These are phyloP conservation scores for Littorina saxatilis DNA, from an alignment of 1,140 invertebrate species.

Conservation along the genomic window DNA sequence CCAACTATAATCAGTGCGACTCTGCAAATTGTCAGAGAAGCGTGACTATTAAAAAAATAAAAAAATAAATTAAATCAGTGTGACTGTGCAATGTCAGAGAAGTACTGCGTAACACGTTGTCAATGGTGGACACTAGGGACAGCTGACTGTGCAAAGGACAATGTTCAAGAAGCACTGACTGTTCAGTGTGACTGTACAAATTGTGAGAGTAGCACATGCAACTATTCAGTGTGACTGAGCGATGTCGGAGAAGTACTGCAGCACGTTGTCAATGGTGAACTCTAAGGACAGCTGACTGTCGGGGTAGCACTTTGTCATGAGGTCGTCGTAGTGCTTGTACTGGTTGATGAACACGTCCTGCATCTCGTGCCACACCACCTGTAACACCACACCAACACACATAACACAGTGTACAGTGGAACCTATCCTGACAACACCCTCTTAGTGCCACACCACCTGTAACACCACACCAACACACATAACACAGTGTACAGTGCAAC, in stretches of 20 bases:
- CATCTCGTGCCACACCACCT: slow-evolving; percentile 99
- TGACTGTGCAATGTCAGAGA: neutral
- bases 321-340: slow-evolving; percentile 94
- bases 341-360: slow-evolving; percentile 99
- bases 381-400: slow-evolving; percentile 58
- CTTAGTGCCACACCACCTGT: no score
- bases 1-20: neutral
- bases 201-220: neutral
- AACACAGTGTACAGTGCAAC: no score
- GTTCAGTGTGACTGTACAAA: neutral
- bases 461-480: no score
- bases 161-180: neutral
- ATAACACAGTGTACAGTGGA: no score
- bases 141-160: neutral
- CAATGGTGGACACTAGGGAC: neutral
- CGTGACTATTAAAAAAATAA: neutral
- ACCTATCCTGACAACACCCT: no score
- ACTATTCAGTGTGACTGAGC: slow-evolving; percentile 89
- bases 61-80: neutral
- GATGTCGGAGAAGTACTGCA: slow-evolving; percentile 98
- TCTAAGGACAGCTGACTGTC: slow-evolving; percentile 95
- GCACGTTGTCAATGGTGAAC: slow-evolving; percentile 97
- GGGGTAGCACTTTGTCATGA: slow-evolving; percentile 97
- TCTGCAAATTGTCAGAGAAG: neutral
- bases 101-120: neutral